A percentile compares a stretch with the other conserved stretches of the same genome.
Conservation (phyloP, 2,113 vertebrate species). For the Oryzias celebensis region DNA sequence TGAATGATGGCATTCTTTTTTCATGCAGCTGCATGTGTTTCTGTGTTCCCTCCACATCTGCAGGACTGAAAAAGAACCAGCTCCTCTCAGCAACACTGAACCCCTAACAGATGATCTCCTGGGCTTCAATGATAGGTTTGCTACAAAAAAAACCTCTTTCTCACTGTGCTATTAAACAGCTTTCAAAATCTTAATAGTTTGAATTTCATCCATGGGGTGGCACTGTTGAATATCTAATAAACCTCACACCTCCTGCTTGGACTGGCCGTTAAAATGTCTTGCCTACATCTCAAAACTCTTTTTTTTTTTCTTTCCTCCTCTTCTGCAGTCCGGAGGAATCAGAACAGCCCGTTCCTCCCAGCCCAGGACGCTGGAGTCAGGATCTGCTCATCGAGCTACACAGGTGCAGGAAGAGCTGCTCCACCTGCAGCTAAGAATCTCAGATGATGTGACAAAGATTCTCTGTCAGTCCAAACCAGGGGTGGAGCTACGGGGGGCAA, state of each 20-base stretch:
- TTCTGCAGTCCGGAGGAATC: slow-evolving; percentile 44
- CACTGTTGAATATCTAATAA: slow-evolving; percentile 49
- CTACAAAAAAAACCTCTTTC: slow-evolving; percentile 24
- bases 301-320: slow-evolving; percentile 24
- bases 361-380: slow-evolving; percentile 59
- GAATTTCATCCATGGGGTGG: slow-evolving; percentile 54
- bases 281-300: slow-evolving; percentile 5
- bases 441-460: slow-evolving; percentile 17
- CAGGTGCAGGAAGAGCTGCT: slow-evolving; percentile 49
- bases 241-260: not conserved
- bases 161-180: not conserved
- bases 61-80: slow-evolving; percentile 48
- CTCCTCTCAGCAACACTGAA: slow-evolving; percentile 33
- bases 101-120: slow-evolving; percentile 64
- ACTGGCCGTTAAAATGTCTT: slow-evolving; percentile 29
- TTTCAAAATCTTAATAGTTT: not conserved
- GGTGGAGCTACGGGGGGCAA: too few species aligned
- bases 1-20: not conserved
- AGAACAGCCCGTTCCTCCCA: slow-evolving; percentile 44
- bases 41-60: not conserved
- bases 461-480: slow-evolving; percentile 45
- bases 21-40: not conserved
- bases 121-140: slow-evolving; percentile 61
- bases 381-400: slow-evolving; percentile 59
- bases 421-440: slow-evolving; percentile 13